These are phyloP conservation scores for Pachycephala philippinensis DNA, from an alignment of 2,113 vertebrate species.

Conservation along the genomic window DNA sequence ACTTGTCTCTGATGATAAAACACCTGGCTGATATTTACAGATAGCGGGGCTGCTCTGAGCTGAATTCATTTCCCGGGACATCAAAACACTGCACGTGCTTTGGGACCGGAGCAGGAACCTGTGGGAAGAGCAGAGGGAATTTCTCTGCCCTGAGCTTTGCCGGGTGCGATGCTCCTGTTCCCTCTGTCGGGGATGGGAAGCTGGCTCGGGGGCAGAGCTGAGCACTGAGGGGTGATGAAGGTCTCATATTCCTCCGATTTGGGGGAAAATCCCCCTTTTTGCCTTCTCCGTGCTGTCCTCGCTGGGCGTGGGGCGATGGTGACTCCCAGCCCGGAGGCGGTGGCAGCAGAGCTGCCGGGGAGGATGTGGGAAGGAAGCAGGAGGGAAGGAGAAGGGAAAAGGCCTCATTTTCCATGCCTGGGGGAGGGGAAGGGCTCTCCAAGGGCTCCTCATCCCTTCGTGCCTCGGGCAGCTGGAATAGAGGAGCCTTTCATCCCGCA, in stretches of 20 bases:
- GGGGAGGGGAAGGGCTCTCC: background rate
- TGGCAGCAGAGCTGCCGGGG: background rate
- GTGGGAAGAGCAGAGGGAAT: too few species aligned
- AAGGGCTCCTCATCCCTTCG: background rate
- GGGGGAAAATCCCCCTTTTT: background rate
- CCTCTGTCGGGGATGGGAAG: accelerated
- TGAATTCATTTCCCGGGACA: background rate
- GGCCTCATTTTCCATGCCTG: background rate
- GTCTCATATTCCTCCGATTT: background rate
- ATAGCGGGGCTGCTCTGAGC: background rate
- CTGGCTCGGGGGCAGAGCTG: background rate
- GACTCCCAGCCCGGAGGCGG: background rate
- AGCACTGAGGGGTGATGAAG: background rate
- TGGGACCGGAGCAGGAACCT: background rate
- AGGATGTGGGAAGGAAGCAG: background rate
- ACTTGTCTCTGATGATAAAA: background rate
- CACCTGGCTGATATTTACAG: background rate
- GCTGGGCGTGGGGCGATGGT: background rate
- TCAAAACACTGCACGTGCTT: background rate
- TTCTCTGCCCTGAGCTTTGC: background rate
- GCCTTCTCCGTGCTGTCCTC: background rate
- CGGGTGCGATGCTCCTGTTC: background rate
- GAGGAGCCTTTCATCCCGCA: background rate
- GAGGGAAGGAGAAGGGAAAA: background rate
- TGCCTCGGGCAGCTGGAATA: background rate